Conservation (phyloP, 2,797 vertebrate genomes). For the Rhodeus uyekii region DNA sequence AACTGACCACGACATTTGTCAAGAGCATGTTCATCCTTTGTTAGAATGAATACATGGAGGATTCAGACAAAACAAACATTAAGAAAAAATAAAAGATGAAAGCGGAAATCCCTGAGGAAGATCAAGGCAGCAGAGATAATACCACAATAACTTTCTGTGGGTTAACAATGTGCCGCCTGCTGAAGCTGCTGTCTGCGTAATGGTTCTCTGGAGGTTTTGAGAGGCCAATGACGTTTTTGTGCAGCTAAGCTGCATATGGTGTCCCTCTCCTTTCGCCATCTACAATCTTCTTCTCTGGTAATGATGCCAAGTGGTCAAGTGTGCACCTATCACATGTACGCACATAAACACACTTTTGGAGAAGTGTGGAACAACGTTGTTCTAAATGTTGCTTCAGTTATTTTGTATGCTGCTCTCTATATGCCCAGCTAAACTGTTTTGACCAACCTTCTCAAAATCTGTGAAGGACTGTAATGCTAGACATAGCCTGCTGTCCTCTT, state of each 20-base stretch:
- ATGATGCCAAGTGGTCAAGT: constrained; percentile 72
- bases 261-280: constrained; percentile 68
- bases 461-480: constrained; percentile 44
- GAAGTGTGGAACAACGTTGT: neutral
- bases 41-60: neutral
- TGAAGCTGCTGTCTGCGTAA: constrained; percentile 73
- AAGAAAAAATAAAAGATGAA: constrained; percentile 50
- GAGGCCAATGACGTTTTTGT: constrained; percentile 57
- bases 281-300: constrained; percentile 70
- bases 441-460: neutral
- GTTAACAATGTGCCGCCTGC: constrained; percentile 70
- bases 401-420: constrained; percentile 3
- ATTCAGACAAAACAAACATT: constrained; percentile 57
- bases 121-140: constrained; percentile 73
- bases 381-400: neutral
- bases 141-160: constrained; percentile 70
- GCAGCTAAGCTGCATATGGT: constrained; percentile 67
- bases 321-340: neutral
- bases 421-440: constrained; percentile 11
- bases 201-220: constrained; percentile 77
- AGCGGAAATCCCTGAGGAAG: constrained; percentile 73
- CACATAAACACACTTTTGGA: neutral
- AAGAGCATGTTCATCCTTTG: neutral
- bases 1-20: neutral
- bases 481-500: constrained; percentile 56